These are phyloP conservation scores for Tribolium castaneum DNA, from an alignment of 1,140 invertebrate genomes.

Conservation along the genomic window DNA sequence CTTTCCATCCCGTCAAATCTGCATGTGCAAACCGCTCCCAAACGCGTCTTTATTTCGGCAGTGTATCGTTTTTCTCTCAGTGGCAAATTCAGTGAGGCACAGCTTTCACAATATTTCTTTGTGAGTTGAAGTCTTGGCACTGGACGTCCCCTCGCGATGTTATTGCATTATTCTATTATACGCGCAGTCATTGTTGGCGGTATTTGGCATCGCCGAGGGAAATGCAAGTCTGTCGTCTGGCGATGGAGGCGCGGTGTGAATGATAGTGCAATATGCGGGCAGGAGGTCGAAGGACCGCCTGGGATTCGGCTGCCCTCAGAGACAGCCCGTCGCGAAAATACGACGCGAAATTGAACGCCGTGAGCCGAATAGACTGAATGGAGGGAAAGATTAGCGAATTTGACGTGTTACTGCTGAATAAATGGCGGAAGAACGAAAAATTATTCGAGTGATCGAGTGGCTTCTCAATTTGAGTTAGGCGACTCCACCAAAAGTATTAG, in stretches of 20 bases:
- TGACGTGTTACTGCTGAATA: no score
- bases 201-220: slow-evolving; percentile 51
- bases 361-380: slow-evolving; percentile 45
- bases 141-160: slow-evolving; percentile 40
- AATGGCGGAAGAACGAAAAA: no score
- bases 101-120: slow-evolving; percentile 26
- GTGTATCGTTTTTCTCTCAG: not conserved
- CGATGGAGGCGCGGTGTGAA: slow-evolving; percentile 44
- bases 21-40: no score
- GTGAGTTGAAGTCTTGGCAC: slow-evolving; percentile 5
- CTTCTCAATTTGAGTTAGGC: not conserved
- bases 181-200: slow-evolving; percentile 39
- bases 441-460: no score
- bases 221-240: slow-evolving; percentile 50
- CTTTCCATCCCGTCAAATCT: no score
- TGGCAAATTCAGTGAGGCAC: not conserved
- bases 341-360: slow-evolving; percentile 51
- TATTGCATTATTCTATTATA: slow-evolving; percentile 53
- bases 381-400: slow-evolving; percentile 43
- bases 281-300: slow-evolving; percentile 46
- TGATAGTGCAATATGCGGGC: slow-evolving; percentile 53
- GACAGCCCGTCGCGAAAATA: slow-evolving; percentile 49
- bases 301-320: slow-evolving; percentile 33
- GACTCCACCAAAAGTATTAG: no score
- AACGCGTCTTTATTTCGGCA: not conserved